A percentile compares a stretch with the other conserved stretches of the same genome.
Conservation (phyloP, 2,888 invertebrate species). For the Tipula confusa region DNA sequence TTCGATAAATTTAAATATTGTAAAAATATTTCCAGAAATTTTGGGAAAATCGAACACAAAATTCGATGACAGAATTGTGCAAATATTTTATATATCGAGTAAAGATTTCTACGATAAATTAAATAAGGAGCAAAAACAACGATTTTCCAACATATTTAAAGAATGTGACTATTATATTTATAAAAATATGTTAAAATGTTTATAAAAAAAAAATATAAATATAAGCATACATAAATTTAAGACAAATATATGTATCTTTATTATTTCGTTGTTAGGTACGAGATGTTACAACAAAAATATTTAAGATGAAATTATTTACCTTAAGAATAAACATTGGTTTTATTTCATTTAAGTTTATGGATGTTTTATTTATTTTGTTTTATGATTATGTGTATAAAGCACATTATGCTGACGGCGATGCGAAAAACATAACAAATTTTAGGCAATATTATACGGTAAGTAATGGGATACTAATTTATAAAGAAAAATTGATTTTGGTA, state of each 20-base stretch:
- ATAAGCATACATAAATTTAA: no score
- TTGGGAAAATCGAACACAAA: conserved; percentile 30
- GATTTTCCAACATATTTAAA: conserved; percentile 40
- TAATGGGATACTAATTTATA: no score
- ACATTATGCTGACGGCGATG: background rate
- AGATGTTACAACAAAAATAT: background rate
- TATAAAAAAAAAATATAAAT: conserved; percentile 26
- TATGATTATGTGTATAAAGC: background rate
- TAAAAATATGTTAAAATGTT: conserved; percentile 35
- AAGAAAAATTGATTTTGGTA: no score
- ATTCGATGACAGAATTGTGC: background rate
- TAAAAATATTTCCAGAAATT: conserved; percentile 48
- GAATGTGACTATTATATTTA: conserved; percentile 33
- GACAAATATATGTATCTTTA: background rate
- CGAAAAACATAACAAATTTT: background rate
- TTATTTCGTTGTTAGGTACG: background rate
- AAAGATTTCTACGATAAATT: conserved; percentile 50
- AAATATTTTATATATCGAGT: background rate
- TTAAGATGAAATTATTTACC: background rate
- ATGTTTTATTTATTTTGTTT: background rate
- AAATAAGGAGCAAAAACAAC: conserved; percentile 46
- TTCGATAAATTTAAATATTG: conserved; percentile 51
- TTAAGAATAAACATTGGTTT: conserved; percentile 25
- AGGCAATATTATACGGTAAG: background rate
- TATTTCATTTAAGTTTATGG: background rate